Evolutionary conservation across 2,888 invertebrate species (phyloP), one percentile per base, ranked within the genome.

Genomic region (Ormyrus pomaceus): DNA sequence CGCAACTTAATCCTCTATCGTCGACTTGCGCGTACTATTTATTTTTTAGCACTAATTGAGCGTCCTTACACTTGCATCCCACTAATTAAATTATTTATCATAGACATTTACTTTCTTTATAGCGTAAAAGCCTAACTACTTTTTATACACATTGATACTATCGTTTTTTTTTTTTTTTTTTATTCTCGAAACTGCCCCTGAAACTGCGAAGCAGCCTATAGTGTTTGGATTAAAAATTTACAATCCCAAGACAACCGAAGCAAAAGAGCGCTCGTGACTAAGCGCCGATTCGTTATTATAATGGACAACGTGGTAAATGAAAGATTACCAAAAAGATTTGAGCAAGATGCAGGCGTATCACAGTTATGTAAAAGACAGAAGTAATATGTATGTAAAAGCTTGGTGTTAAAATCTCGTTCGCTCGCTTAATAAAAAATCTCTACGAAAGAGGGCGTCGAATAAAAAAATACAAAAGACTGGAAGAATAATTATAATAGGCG

Each of bases 341-440:
- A 80, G 77, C 65, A 80, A 80, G 73, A 77, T 77, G 58, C 58
- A 80, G 73, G 64, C 72, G 59, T 78, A 81, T 81, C 81, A 81
- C 78, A 81, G 77, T 70, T 77, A 78, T 13, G 13, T 68, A 75
- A 56, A 5, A 68, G 11, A 79, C 56, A 58, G 13, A 71, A 50
- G 34, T 34, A 34, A 34, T 34, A 58, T 19, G 1, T 19, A 19
- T 19, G 19, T 58, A 72, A 72, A 72, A 75, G 11, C 19, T 75
- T 75, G 48, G 50, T 70, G 48, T 72, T 68, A 34, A 62, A 48
- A 74, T 58, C 62, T 59, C 13, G 34, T 59, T 64, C 46, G 6
- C 58, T 34, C 34, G 34, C 34, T 34, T 48, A 56, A 8, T 50
- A 56, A 73, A 70, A 55, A 68, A 13, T 7, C 5, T 59, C n/a